A percentile compares a stretch with the other conserved stretches of the same genome.
phyloP scores from a whole-genome alignment of 2,113 vertebrate genomes.

The Leptobrachium ailaonicum region DNA sequence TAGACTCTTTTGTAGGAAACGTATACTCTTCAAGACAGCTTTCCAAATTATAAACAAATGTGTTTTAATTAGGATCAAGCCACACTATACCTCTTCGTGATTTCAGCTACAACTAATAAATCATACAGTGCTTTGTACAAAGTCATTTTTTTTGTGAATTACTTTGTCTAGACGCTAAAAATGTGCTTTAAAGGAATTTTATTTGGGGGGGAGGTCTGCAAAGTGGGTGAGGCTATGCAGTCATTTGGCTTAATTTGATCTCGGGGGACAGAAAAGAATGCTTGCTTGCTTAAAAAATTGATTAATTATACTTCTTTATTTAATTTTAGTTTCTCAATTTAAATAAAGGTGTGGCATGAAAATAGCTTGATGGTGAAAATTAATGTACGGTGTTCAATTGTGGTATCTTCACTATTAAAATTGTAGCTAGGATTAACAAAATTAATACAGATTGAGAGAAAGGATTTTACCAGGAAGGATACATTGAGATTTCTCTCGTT shows the following conservation, averaged over 20 bases:
- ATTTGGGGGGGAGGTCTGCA: not conserved
- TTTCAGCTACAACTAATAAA: conserved; percentile 1
- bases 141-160: not conserved
- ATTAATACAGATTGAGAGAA: no score
- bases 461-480: no score
- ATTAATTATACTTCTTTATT: not conserved
- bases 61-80: conserved; percentile 8
- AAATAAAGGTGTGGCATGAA: not conserved
- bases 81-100: conserved; percentile 9
- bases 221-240: not conserved
- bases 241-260: conserved; percentile 3
- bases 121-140: not conserved
- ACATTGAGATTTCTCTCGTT: no score
- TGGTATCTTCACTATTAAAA: no score
- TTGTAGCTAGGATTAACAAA: no score
- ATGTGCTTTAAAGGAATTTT: not conserved
- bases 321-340: not conserved
- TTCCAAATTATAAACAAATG: conserved; percentile 2
- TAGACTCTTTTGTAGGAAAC: not conserved
- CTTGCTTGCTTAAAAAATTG: not conserved
- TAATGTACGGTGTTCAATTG: no score
- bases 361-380: not conserved
- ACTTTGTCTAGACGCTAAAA: conserved; percentile 10
- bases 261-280: not conserved
- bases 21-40: not conserved